phyloP scores from a whole-genome alignment of 2,113 vertebrate species.

The Cochlearius cochlearius region DNA sequence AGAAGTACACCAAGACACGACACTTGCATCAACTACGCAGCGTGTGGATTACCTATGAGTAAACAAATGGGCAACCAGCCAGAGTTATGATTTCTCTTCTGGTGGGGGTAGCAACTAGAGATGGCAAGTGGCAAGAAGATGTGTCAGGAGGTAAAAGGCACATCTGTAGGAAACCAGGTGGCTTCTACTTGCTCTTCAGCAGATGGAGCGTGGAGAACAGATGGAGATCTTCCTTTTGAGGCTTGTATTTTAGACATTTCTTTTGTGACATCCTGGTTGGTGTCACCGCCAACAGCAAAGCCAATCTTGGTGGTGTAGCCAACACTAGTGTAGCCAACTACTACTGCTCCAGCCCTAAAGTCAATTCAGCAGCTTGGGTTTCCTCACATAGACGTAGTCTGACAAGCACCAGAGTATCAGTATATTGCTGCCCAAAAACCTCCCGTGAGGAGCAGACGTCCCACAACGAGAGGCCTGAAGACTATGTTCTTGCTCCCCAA shows the following conservation, averaged over 20 bases:
- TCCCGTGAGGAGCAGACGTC: not conserved
- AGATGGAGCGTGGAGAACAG: not conserved
- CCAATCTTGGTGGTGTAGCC: not conserved
- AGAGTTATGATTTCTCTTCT: not conserved
- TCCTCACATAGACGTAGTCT: not conserved
- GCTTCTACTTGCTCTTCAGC: not conserved
- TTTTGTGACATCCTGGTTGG: not conserved
- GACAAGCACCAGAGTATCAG: not conserved
- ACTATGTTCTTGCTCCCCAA: not conserved
- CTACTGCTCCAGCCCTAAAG: not conserved
- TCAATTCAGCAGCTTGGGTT: not conserved
- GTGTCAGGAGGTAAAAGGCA: not conserved
- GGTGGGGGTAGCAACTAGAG: not conserved
- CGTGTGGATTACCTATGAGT: not conserved
- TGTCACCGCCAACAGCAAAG: not conserved
- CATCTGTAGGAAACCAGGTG: not conserved
- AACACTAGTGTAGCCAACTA: not conserved
- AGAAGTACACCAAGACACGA: not conserved
- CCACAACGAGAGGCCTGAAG: not conserved
- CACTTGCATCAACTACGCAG: not conserved
- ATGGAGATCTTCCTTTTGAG: not conserved
- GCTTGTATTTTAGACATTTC: accelerated
- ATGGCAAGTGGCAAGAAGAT: not conserved
- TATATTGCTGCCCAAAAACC: not conserved
- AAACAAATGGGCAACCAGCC: not conserved